A percentile compares a stretch with the other conserved stretches of the same genome.
Conservation (phyloP, 2,888 invertebrate genomes). For the Abscondita cerata region DNA sequence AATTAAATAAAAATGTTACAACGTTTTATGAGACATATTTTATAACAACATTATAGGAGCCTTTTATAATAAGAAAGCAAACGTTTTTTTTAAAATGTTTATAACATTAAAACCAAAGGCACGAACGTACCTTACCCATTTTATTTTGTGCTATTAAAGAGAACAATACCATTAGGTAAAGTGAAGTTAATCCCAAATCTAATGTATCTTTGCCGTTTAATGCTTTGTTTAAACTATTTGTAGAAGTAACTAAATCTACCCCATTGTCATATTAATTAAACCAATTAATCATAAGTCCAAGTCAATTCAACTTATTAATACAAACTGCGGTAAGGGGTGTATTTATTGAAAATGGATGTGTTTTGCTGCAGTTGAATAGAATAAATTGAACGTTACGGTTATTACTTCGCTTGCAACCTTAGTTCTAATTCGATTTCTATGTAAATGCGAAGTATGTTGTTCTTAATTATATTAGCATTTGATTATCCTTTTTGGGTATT, state of each 20-base stretch:
- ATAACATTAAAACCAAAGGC: no score
- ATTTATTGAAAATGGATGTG: conserved; percentile 7
- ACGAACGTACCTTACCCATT: no score
- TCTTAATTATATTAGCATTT: conserved; percentile 4
- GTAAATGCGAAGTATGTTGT: conserved; percentile 2
- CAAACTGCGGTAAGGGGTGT: not conserved
- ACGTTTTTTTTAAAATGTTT: no score
- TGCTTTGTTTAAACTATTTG: conserved; percentile 8
- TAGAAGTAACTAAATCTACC: conserved; percentile 8
- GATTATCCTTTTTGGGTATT: not conserved
- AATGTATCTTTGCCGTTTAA: not conserved
- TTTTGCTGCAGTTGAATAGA: conserved; percentile 2
- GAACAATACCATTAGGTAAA: no score
- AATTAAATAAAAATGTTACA: no score
- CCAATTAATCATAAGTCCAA: conserved; percentile 10
- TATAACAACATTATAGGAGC: no score
- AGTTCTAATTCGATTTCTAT: conserved; percentile 2
- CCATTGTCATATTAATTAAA: conserved; percentile 11
- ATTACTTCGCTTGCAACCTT: not conserved
- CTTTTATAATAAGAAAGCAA: no score
- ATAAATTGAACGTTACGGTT: not conserved
- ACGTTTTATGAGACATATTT: no score
- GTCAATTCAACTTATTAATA: conserved; percentile 4
- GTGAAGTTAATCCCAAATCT: not conserved
- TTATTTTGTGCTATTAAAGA: no score